Conservation (phyloP, 2,113 vertebrate species). For the Balaenoptera acutorostrata region DNA sequence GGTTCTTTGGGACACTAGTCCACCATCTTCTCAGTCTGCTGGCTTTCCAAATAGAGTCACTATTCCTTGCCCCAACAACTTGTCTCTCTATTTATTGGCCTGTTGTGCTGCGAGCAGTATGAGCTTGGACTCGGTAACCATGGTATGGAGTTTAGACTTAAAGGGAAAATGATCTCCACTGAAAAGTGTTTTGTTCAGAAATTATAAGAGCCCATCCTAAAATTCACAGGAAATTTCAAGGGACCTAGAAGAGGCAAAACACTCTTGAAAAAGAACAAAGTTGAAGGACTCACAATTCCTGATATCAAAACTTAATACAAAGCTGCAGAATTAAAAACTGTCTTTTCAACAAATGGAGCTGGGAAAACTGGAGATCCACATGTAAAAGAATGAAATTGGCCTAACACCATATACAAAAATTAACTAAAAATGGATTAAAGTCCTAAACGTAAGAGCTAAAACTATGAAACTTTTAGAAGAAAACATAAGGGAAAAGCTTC, state of each 20-base stretch:
- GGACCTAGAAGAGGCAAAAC: background rate
- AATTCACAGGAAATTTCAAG: background rate
- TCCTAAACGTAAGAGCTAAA: background rate
- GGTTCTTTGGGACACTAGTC: background rate
- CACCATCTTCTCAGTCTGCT: background rate
- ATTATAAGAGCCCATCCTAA: background rate
- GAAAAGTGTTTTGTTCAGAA: background rate
- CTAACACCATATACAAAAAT: background rate
- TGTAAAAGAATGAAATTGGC: background rate
- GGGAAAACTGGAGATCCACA: background rate
- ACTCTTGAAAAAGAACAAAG: background rate
- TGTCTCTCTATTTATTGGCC: background rate
- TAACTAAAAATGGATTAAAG: background rate
- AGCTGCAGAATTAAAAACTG: background rate
- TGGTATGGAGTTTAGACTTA: background rate
- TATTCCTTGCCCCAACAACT: background rate
- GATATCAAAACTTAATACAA: background rate
- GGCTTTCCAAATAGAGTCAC: background rate
- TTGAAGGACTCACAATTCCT: background rate
- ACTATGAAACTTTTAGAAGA: background rate
- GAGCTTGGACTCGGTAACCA: background rate
- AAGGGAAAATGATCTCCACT: background rate
- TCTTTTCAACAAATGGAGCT: background rate
- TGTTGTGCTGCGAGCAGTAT: accelerated
- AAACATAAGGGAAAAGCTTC: background rate